Percentiles rank a stretch among this genome's conserved stretches.
These are phyloP conservation scores for Drosophila triauraria DNA, from an alignment of 1,140 invertebrate genomes.

Conservation along the genomic window DNA sequence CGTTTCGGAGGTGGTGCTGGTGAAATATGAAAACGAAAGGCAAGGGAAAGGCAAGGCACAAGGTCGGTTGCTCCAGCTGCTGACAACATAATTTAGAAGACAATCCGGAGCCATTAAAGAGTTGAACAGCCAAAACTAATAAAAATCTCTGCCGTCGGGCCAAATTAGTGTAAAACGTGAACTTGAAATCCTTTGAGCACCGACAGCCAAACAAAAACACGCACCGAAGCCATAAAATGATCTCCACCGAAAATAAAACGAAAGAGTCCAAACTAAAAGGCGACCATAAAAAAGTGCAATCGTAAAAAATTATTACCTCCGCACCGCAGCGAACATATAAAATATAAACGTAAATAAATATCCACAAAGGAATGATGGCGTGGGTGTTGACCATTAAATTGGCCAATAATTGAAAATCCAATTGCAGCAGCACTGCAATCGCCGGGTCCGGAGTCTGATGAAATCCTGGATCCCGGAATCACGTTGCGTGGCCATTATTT, in stretches of 20 bases:
- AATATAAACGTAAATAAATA: slow-evolving; percentile 53
- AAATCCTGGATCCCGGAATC: slow-evolving; percentile 39
- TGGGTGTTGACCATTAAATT: slow-evolving; percentile 71
- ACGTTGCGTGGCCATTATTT: slow-evolving; percentile 81
- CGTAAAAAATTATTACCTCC: slow-evolving; percentile 71
- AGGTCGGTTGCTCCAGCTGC: slow-evolving; percentile 58
- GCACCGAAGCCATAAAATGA: slow-evolving; percentile 78
- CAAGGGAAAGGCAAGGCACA: slow-evolving; percentile 19
- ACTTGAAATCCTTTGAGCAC: slow-evolving; percentile 83
- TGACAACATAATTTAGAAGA: slow-evolving; percentile 72
- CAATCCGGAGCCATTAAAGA: slow-evolving; percentile 70
- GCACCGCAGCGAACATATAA: slow-evolving; percentile 27
- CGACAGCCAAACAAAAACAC: slow-evolving; percentile 78
- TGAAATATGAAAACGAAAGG: slow-evolving; percentile 36
- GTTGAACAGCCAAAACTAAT: slow-evolving; percentile 50
- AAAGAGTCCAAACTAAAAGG: slow-evolving; percentile 53
- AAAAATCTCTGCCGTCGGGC: slow-evolving; percentile 39
- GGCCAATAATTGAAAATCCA: slow-evolving; percentile 83
- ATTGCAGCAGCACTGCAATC: slow-evolving; percentile 67
- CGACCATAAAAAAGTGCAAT: slow-evolving; percentile 77
- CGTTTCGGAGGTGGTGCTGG: neutral
- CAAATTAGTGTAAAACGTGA: slow-evolving; percentile 78
- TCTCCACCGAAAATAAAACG: slow-evolving; percentile 29
- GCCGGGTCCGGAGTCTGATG: slow-evolving; percentile 25
- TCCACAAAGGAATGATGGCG: slow-evolving; percentile 28